Percentiles rank a stretch among this genome's conserved stretches.
phyloP scores from a whole-genome alignment of 1,140 invertebrate genomes.

The Mycetomoellerius zeteki region DNA sequence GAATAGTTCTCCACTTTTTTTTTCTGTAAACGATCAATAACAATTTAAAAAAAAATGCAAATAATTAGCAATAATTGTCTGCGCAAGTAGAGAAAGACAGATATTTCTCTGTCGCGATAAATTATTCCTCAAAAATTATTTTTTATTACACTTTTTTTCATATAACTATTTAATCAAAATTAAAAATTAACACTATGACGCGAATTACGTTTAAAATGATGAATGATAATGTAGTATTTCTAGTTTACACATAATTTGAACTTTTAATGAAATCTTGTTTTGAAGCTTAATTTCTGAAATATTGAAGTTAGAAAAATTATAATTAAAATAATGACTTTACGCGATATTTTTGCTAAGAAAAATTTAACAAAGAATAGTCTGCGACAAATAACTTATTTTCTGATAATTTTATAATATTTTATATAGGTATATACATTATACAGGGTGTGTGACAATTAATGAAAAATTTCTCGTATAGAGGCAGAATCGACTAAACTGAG shows the following conservation, averaged over 20 bases:
- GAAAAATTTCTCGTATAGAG: too few species aligned
- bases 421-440: too few species aligned
- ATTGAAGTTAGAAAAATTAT: background rate
- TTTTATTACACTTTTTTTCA: background rate
- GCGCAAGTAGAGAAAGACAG: background rate
- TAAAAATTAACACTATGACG: background rate
- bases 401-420: background rate
- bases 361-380: background rate
- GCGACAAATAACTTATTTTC: background rate
- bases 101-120: background rate
- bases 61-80: background rate
- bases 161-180: background rate
- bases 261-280: constrained; percentile 3
- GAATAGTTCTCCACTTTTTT: background rate
- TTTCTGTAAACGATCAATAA: background rate
- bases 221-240: background rate
- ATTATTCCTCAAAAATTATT: background rate
- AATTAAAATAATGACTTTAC: background rate
- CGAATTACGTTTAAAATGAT: background rate
- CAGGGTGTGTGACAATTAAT: too few species aligned
- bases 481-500: too few species aligned
- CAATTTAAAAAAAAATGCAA: background rate
- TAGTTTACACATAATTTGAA: background rate
- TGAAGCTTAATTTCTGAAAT: background rate
- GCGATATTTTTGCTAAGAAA: background rate